These are phyloP conservation scores for Myrmecobius fasciatus DNA, from an alignment of 2,113 vertebrate genomes.

Conservation along the genomic window DNA sequence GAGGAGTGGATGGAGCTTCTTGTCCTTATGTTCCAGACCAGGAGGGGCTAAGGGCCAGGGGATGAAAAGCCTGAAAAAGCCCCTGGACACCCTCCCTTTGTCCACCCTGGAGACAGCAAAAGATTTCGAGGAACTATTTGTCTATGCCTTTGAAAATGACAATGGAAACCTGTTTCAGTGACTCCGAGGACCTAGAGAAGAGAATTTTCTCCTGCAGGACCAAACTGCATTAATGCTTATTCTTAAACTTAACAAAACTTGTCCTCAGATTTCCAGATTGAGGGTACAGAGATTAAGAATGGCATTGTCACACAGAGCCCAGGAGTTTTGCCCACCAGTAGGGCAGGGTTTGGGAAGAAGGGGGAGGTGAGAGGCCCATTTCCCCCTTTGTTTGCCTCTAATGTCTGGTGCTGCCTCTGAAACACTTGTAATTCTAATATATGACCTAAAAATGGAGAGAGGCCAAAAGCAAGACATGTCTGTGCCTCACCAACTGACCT, in stretches of 20 bases:
- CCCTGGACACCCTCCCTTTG: neutral
- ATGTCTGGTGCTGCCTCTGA: neutral
- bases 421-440: rapidly evolving
- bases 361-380: neutral
- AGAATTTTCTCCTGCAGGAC: neutral
- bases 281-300: neutral
- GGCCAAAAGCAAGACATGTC: neutral
- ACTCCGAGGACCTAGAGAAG: neutral
- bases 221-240: neutral
- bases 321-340: neutral
- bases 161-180: neutral
- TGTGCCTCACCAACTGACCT: neutral
- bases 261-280: neutral
- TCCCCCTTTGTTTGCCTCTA: neutral
- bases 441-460: rapidly evolving
- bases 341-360: neutral
- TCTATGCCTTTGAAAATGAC: neutral
- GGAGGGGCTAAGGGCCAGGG: neutral
- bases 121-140: neutral
- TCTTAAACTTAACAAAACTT: neutral
- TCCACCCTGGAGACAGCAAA: neutral
- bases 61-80: neutral
- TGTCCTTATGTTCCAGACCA: neutral
- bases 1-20: neutral
- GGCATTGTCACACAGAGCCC: neutral